Percentiles rank a stretch among this genome's conserved stretches.
Conservation (phyloP, 2,797 vertebrate species). For the Graptemys geographica region DNA sequence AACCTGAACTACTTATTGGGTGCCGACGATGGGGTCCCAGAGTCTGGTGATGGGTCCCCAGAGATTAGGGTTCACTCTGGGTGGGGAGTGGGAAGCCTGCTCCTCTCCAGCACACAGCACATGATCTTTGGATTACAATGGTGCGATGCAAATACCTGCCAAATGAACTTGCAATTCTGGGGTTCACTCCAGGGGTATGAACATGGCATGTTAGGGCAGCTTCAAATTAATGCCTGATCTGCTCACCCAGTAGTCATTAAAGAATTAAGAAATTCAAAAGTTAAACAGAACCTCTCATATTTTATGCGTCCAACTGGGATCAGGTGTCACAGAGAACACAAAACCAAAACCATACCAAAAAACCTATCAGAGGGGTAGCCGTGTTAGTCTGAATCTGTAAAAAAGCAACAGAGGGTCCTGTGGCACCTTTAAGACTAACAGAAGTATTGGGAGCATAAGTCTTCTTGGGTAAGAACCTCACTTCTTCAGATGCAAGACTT, state of each 20-base stretch:
- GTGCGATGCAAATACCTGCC: background rate
- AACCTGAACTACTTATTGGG: background rate
- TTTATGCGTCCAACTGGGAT: background rate
- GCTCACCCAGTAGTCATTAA: background rate
- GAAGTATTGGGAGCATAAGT: no score
- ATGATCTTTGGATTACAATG: background rate
- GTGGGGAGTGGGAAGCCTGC: background rate
- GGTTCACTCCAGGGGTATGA: fast-evolving
- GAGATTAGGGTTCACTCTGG: background rate
- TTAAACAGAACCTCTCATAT: background rate
- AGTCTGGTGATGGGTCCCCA: fast-evolving
- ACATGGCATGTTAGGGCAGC: background rate
- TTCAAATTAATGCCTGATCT: background rate
- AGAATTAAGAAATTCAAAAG: background rate
- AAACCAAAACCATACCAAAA: background rate
- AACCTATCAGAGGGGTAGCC: background rate
- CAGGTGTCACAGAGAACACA: background rate
- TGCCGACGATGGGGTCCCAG: background rate
- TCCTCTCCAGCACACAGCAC: background rate
- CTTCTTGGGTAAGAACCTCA: no score
- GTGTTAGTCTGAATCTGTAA: no score
- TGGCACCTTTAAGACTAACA: no score
- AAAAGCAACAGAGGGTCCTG: no score
- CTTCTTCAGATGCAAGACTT: no score
- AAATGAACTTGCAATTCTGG: background rate